Conservation (phyloP, 2,113 vertebrate species). For the Gobius niger region DNA sequence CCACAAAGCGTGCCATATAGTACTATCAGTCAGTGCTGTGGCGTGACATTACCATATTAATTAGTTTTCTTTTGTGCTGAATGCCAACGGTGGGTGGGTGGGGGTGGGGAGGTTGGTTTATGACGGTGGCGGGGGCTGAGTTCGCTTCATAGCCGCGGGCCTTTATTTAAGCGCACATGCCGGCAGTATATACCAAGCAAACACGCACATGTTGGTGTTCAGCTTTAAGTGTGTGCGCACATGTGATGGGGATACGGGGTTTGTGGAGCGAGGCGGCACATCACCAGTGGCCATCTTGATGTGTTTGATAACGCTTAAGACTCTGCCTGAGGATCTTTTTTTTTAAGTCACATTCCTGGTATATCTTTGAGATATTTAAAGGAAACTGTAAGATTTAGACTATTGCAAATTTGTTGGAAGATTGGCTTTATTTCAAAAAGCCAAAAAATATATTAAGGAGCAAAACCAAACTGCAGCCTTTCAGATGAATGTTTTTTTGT, state of each 20-base stretch:
- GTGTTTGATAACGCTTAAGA: slow-evolving; percentile 59
- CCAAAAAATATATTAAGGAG: no score
- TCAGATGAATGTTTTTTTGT: no score
- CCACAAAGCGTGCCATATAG: slow-evolving; percentile 34
- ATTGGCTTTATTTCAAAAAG: no score
- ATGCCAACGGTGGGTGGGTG: slow-evolving; percentile 36
- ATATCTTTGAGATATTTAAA: no score
- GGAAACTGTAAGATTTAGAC: no score
- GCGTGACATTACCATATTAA: slow-evolving; percentile 64
- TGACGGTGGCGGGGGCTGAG: slow-evolving; percentile 10
- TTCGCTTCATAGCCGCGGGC: slow-evolving; percentile 22
- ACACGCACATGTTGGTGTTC: slow-evolving; percentile 56
- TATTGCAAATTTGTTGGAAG: no score
- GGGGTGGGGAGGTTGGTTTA: slow-evolving; percentile 9
- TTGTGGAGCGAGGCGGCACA: slow-evolving; percentile 30
- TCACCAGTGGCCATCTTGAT: slow-evolving; percentile 43
- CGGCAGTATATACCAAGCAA: slow-evolving; percentile 51
- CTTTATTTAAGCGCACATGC: slow-evolving; percentile 49
- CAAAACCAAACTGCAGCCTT: no score
- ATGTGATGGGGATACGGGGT: slow-evolving; percentile 20
- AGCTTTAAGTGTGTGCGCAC: slow-evolving; percentile 54
- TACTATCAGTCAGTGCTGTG: slow-evolving; percentile 50
- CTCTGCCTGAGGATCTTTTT: slow-evolving; percentile 26
- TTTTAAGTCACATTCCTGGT: no score
- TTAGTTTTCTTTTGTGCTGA: slow-evolving; percentile 64